Evolutionary conservation across 2,797 vertebrate species (phyloP), one percentile per base, ranked within the genome.

Genomic region (Dermochelys coriacea): DNA sequence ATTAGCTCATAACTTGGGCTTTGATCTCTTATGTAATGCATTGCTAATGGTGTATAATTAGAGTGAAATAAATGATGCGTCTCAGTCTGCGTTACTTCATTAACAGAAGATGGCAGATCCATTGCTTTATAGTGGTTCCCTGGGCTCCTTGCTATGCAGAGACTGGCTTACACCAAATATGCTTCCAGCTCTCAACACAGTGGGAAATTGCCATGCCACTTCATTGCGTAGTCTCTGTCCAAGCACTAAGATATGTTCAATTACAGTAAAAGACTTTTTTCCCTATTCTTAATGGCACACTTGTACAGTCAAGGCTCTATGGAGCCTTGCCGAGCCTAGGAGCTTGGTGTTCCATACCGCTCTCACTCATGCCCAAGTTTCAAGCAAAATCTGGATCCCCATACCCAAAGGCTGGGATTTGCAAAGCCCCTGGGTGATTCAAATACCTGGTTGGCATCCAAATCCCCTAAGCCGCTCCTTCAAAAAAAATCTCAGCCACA

Each of bases 11-110:
- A 91, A 96, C 16, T 78, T 21, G 9, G n/a, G 93, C 90, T 94
- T 97, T 95, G 96, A 91, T 82, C 87, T 87, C 57, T 96, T 85
- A 64, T 25, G 52, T 86, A 95, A 89, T 85, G 49, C 50, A 45
- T 52, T 84, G 90, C 93, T 96, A 93, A 94, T 96, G 29, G 80
- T 80, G 77, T 54, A 27, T 89, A 95, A 95, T 96, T 77, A 91
- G 88, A 91, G 93, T 82, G 68, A 93, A 81, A 23, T 34, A 91
- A 27, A 68, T 83, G 57, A 88, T 78, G 54, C 75, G 81, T 61
- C 82, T 86, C 82, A 79, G 45, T 37, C 12, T 55, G 84, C 52
- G n/a, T 10, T 31, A 12, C 85, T 82, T 71, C 85, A 80, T 79
- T 82, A 27, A 85, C 92, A 91, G 83, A 74, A 89, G 94, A 87